Conservation (phyloP, 2,888 invertebrate genomes). For the Lysandra coridon region DNA sequence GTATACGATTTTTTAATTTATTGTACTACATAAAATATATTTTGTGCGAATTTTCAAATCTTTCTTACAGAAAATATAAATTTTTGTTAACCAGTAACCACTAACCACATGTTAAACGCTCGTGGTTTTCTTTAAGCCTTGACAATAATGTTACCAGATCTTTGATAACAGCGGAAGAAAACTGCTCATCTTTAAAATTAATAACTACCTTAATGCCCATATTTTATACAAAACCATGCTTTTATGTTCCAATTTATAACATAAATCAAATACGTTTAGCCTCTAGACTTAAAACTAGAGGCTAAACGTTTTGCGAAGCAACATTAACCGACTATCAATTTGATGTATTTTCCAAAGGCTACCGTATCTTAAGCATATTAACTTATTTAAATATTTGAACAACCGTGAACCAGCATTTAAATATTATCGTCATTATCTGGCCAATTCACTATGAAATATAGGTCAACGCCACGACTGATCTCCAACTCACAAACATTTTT, state of each 20-base stretch:
- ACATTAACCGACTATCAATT: neutral
- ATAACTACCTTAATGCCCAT: too few species aligned
- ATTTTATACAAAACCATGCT: too few species aligned
- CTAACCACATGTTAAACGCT: neutral
- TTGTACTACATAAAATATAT: neutral
- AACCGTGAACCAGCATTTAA: constrained; percentile 6
- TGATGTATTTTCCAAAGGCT: neutral
- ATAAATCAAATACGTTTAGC: too few species aligned
- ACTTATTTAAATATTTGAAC: neutral
- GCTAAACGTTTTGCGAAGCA: neutral
- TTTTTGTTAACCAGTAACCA: neutral
- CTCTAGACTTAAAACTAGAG: too few species aligned
- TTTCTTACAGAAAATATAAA: neutral
- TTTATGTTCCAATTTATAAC: too few species aligned
- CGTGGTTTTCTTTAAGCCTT: neutral
- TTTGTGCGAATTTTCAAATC: neutral
- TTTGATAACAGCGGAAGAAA: too few species aligned
- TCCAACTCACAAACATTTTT: constrained; percentile 8
- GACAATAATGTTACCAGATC: too few species aligned
- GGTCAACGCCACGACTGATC: constrained; percentile 15
- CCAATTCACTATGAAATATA: constrained; percentile 21
- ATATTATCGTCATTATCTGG: constrained; percentile 12
- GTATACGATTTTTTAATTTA: neutral
- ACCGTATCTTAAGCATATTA: neutral
- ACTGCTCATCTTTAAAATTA: too few species aligned